Base-by-base conservation (phyloP, 2,113 vertebrate genomes). In the Zosterops pallidus region DNA sequence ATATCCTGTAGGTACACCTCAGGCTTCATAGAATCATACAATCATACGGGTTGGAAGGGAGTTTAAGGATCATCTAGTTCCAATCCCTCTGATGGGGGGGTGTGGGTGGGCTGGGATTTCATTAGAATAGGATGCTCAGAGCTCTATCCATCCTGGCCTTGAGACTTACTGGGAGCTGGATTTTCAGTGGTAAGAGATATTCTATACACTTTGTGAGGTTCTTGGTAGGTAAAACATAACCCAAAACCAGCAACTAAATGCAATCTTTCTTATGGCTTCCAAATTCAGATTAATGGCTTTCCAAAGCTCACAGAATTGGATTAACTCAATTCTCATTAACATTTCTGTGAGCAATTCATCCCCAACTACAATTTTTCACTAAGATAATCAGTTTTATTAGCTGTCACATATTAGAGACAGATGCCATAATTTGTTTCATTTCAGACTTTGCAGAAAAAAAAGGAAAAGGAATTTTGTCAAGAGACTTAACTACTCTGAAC, bases 51-150 rank as follows among this genome's bases (percentile, higher is more conserved):
- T 33, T 35, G 7, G 9, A 49, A 49, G 12, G 26, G 12, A 37
- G 1, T 4, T 53, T 49, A 31, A 76, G 16, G 25, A 33, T 20
- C 12, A 20, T 11, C 18, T 49, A 20, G 9, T 49, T 90, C 35
- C 7, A 24, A 37, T 13, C 7, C 6, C 8, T 9, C 2, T 42
- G 31, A 12, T 21, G 44, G 44, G 9, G 44, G 6, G 46, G 20
- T 46, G 46, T 46, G 46, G 20, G 46, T 46, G 46, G 46, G 46
- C 9, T 20, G 20, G 20, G 20, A 46, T 46, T 62, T 26, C 6
- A 11, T 37, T 37, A 28, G n/a, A 53, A 19, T 3, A 35, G 9
- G 14, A 20, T 42, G 25, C 25, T 55, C 0, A 0, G 17, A 62
- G 22, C 41, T 49, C 35, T 18, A 19, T 69, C 21, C 25, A 69